A percentile compares a stretch with the other conserved stretches of the same genome.
Evolutionary conservation across 1,140 invertebrate species (phyloP).

Genomic region (Trypoxylus dichotomus): DNA sequence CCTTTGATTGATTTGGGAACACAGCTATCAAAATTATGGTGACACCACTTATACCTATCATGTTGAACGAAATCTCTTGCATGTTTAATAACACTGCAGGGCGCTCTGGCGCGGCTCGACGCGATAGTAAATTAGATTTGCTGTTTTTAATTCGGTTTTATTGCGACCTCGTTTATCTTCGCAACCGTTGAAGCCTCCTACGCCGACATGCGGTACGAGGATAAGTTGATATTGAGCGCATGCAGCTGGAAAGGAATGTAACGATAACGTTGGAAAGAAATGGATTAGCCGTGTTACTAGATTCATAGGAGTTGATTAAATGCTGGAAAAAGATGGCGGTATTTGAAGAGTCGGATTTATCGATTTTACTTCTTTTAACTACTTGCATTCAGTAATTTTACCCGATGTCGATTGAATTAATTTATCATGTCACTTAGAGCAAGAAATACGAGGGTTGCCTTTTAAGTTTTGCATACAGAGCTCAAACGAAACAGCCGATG

Average conservation of each 20-base stretch:
- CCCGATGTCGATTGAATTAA: too few relatives aligned
- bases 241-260: constrained; percentile 8
- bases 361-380: too few relatives aligned
- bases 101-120: background rate
- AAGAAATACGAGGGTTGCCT: too few relatives aligned
- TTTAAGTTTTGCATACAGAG: too few relatives aligned
- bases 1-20: too few relatives aligned
- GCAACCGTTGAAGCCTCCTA: background rate
- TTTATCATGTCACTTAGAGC: too few relatives aligned
- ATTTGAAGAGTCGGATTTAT: background rate
- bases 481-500: too few relatives aligned
- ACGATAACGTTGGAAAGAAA: constrained; percentile 10
- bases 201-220: background rate
- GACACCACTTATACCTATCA: background rate
- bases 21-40: background rate
- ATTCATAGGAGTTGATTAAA: background rate
- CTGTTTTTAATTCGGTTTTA: constrained; percentile 14
- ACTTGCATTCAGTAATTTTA: too few relatives aligned
- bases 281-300: background rate
- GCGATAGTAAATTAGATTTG: constrained; percentile 8
- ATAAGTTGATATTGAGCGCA: background rate
- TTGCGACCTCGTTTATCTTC: constrained; percentile 9
- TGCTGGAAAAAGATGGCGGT: background rate
- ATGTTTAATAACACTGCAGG: background rate
- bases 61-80: background rate